These are phyloP conservation scores for Toxonevra muliebris DNA, from an alignment of 2,888 invertebrate species.

Conservation along the genomic window DNA sequence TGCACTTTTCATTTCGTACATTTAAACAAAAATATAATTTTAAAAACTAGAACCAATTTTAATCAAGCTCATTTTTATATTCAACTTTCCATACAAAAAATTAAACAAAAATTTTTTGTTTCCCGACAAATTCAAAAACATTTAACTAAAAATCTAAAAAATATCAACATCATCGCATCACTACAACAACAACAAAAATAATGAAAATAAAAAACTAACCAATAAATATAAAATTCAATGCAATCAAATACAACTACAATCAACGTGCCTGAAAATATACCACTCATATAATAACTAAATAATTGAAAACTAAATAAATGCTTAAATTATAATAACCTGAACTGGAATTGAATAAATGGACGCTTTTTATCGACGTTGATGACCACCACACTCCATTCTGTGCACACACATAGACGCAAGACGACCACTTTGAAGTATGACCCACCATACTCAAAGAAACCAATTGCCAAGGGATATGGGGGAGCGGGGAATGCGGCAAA, in stretches of 20 bases:
- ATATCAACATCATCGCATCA: slow-evolving; percentile 34
- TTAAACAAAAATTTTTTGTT: slow-evolving; percentile 28
- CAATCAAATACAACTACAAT: slow-evolving; percentile 12
- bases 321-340: slow-evolving; percentile 8
- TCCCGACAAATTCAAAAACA: slow-evolving; percentile 31
- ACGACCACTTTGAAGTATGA: slow-evolving; percentile 89
- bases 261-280: not conserved
- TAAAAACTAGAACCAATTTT: slow-evolving; percentile 20
- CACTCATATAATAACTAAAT: slow-evolving; percentile 4
- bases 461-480: slow-evolving; percentile 75
- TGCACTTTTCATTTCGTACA: not conserved
- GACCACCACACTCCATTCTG: not conserved
- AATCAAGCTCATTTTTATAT: slow-evolving; percentile 38
- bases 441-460: slow-evolving; percentile 86
- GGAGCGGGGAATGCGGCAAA: slow-evolving; percentile 73
- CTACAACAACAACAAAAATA: slow-evolving; percentile 21
- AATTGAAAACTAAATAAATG: slow-evolving; percentile 4
- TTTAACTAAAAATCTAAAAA: slow-evolving; percentile 29
- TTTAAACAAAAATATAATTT: not conserved
- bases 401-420: slow-evolving; percentile 75
- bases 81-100: slow-evolving; percentile 40
- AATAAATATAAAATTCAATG: slow-evolving; percentile 3
- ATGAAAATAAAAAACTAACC: slow-evolving; percentile 5
- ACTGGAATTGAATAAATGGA: slow-evolving; percentile 20
- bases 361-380: slow-evolving; percentile 16